These are phyloP conservation scores for Ochotona curzoniae DNA, from an alignment of 2,113 vertebrate species.

Conservation along the genomic window DNA sequence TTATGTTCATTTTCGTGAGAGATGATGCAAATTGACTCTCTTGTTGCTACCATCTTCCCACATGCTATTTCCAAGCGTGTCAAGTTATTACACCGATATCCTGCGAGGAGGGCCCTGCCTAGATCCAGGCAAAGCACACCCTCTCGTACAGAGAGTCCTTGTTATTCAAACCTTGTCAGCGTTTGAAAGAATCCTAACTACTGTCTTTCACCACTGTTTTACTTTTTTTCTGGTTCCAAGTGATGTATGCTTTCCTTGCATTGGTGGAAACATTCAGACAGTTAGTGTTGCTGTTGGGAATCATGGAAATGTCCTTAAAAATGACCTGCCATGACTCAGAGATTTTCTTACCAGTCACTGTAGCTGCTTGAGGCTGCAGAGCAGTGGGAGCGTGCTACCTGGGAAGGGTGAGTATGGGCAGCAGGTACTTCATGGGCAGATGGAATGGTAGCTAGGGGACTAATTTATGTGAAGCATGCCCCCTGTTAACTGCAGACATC, in stretches of 20 bases:
- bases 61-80: not conserved
- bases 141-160: not conserved
- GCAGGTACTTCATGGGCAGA: too few relatives aligned
- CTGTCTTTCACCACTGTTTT: not conserved
- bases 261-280: not conserved
- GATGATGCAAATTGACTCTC: not conserved
- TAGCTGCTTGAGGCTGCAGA: not conserved
- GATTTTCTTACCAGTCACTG: not conserved
- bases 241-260: not conserved
- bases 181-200: conserved; percentile 20
- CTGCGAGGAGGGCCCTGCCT: not conserved
- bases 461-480: not conserved
- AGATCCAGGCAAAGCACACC: not conserved
- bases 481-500: not conserved
- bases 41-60: not conserved
- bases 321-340: not conserved
- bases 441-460: not conserved
- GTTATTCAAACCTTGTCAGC: conserved; percentile 13
- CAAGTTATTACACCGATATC: not conserved
- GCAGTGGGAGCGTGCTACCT: not conserved
- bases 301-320: conserved; percentile 32
- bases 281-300: not conserved
- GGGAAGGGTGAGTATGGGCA: not conserved
- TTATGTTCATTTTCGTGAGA: conserved; percentile 6
- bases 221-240: conserved; percentile 14